These are phyloP conservation scores for Nezara viridula DNA, from an alignment of 2,888 invertebrate genomes.

Conservation along the genomic window DNA sequence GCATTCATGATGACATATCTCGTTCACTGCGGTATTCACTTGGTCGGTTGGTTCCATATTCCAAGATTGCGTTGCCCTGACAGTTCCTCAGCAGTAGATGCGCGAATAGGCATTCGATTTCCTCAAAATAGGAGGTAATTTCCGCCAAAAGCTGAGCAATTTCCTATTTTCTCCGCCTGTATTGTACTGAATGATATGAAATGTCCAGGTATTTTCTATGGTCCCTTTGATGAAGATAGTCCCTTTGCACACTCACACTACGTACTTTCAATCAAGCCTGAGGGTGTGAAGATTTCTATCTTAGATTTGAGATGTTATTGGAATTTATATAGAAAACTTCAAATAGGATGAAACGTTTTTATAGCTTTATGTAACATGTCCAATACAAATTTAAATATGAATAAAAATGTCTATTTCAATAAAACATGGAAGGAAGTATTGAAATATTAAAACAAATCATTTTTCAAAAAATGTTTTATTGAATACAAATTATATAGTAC, in stretches of 20 bases:
- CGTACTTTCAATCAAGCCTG: neutral
- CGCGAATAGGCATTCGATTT: neutral
- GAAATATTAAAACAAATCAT: too few species aligned
- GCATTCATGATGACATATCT: neutral
- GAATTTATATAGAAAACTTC: neutral
- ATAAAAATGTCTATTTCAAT: too few species aligned
- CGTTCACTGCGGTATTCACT: neutral
- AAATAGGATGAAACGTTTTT: neutral
- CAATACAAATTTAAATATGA: too few species aligned
- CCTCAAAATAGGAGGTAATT: slow-evolving; percentile 7
- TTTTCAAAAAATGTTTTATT: too few species aligned
- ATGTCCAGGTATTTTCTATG: neutral
- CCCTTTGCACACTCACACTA: neutral
- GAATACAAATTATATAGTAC: too few species aligned
- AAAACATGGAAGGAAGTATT: too few species aligned
- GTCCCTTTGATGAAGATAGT: neutral
- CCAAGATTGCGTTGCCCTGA: neutral
- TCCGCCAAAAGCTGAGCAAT: neutral
- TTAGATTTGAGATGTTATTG: neutral
- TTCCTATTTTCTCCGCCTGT: neutral
- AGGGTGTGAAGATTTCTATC: neutral
- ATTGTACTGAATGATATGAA: neutral
- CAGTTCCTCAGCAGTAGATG: neutral
- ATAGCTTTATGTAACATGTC: too few species aligned
- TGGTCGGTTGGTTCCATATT: neutral